Percentiles rank a stretch among this genome's conserved stretches.
Evolutionary conservation across 2,797 vertebrate genomes (phyloP).

Genomic region (Cyclopterus lumpus): DNA sequence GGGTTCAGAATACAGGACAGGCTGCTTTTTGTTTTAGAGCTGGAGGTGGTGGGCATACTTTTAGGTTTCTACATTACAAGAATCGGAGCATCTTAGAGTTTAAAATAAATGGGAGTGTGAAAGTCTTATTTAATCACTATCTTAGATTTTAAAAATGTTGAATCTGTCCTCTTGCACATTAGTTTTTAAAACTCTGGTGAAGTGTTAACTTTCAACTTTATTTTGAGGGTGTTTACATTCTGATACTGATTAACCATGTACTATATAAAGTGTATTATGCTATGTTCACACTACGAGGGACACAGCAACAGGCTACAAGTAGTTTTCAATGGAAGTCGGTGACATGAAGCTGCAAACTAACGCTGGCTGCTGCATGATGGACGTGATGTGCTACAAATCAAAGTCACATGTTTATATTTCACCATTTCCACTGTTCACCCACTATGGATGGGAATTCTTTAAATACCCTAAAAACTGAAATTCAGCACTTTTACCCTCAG

Average conservation of each 20-base stretch:
- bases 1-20: conserved; percentile 73
- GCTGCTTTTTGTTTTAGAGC: conserved; percentile 76
- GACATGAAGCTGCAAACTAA: neutral
- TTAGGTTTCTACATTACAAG: conserved; percentile 37
- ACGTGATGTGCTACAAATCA: neutral
- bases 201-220: neutral
- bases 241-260: conserved; percentile 4
- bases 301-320: neutral
- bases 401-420: neutral
- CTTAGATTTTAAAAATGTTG: conserved; percentile 16
- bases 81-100: conserved; percentile 35
- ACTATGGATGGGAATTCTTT: neutral
- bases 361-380: neutral
- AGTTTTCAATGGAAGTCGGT: neutral
- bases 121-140: conserved; percentile 22
- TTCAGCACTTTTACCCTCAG: neutral
- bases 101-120: neutral
- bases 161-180: neutral
- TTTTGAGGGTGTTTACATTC: neutral
- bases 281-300: neutral
- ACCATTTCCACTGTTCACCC: neutral
- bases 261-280: neutral
- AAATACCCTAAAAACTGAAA: neutral
- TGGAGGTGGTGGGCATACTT: conserved; percentile 56
- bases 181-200: neutral